Conservation (phyloP, 2,797 vertebrate species). For the Amniataba percoides region DNA sequence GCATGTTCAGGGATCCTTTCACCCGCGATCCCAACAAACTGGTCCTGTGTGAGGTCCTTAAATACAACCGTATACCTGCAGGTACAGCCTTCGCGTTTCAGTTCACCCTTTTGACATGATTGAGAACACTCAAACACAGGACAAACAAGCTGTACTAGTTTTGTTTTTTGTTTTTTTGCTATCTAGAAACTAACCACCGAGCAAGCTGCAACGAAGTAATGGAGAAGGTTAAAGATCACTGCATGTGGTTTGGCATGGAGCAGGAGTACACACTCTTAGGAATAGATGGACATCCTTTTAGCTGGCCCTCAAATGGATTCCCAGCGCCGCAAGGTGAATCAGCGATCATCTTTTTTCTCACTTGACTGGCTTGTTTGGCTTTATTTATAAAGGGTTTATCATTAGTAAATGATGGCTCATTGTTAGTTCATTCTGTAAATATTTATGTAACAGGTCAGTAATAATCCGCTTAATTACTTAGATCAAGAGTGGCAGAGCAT, state of each 20-base stretch:
- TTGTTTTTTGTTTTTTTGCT: not conserved
- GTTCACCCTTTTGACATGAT: not conserved
- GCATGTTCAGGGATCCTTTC: conserved; percentile 92
- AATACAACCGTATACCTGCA: conserved; percentile 86
- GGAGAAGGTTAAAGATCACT: conserved; percentile 83
- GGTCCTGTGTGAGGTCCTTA: conserved; percentile 92
- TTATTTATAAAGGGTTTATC: not conserved
- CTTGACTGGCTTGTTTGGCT: not conserved
- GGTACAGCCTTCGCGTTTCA: conserved; percentile 70
- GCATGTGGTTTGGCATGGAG: conserved; percentile 92
- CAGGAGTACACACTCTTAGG: conserved; percentile 91
- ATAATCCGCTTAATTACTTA: not conserved
- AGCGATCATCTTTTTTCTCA: not conserved
- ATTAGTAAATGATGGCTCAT: not conserved
- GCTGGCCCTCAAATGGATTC: conserved; percentile 89
- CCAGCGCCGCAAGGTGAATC: conserved; percentile 88
- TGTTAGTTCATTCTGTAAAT: not conserved
- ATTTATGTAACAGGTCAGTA: too few relatives aligned
- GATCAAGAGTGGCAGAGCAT: not conserved
- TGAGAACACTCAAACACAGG: not conserved
- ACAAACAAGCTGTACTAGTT: conserved; percentile 2
- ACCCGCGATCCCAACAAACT: conserved; percentile 92
- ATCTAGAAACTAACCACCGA: conserved; percentile 88
- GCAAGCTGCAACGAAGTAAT: conserved; percentile 86
- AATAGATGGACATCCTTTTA: conserved; percentile 86